Percentiles rank a stretch among this genome's conserved stretches.
phyloP scores from a whole-genome alignment of 2,113 vertebrate species.

The Pleuronectes platessa region DNA sequence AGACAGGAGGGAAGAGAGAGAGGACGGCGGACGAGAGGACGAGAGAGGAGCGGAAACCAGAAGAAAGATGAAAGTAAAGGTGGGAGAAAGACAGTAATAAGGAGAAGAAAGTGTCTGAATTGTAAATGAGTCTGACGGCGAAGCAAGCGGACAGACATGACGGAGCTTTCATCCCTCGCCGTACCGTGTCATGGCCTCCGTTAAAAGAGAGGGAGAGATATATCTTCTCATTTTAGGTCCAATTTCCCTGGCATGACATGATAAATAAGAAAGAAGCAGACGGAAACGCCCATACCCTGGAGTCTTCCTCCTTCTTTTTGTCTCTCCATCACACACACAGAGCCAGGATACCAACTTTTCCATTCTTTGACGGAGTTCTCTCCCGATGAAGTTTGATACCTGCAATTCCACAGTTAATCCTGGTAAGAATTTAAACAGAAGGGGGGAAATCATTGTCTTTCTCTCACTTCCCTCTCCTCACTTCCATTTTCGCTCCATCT shows the following conservation, averaged over 20 bases:
- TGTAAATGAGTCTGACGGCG: constrained; percentile 68
- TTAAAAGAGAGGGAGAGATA: constrained; percentile 46
- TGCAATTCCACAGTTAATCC: constrained; percentile 79
- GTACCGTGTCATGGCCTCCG: constrained; percentile 57
- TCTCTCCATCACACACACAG: constrained; percentile 38
- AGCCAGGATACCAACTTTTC: constrained; percentile 58
- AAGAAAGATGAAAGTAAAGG: constrained; percentile 65
- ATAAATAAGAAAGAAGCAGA: constrained; percentile 67
- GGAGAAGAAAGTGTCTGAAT: constrained; percentile 63
- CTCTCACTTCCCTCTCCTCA: constrained; percentile 49
- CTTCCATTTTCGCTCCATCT: constrained; percentile 56
- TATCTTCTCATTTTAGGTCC: constrained; percentile 67
- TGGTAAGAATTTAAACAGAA: constrained; percentile 78
- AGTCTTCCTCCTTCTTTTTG: constrained; percentile 24
- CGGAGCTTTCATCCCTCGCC: constrained; percentile 72
- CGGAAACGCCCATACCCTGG: constrained; percentile 37
- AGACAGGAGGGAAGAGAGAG: constrained; percentile 52
- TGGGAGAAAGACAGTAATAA: constrained; percentile 63
- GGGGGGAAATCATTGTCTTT: constrained; percentile 70
- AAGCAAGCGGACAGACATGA: constrained; percentile 58
- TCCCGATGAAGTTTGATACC: constrained; percentile 78
- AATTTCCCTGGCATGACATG: constrained; percentile 53
- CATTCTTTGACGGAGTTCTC: constrained; percentile 57
- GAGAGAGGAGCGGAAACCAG: constrained; percentile 47
- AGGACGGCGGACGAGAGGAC: constrained; percentile 41